These are phyloP conservation scores for Myiozetetes cayanensis DNA, from an alignment of 2,113 vertebrate species.

Conservation along the genomic window DNA sequence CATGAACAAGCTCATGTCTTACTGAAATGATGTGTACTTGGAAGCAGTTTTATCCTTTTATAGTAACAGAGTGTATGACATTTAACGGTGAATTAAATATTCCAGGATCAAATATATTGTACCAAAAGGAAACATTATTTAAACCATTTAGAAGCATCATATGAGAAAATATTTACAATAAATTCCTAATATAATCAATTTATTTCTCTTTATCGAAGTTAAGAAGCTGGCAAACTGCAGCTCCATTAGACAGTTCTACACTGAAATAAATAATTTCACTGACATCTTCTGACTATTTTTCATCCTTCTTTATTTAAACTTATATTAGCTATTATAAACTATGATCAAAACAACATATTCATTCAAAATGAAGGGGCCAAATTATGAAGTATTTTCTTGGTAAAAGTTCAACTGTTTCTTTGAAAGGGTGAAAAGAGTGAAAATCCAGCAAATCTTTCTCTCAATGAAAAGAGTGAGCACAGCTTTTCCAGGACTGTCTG, in stretches of 20 bases:
- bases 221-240: neutral
- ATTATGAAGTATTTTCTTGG: neutral
- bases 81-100: neutral
- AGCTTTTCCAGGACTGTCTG: neutral
- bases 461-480: neutral
- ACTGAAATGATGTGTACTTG: constrained; percentile 2
- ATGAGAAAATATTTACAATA: neutral
- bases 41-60: constrained; percentile 23
- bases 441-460: neutral
- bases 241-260: neutral
- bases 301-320: neutral
- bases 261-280: neutral
- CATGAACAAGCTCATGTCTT: neutral
- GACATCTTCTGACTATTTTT: neutral
- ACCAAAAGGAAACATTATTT: neutral
- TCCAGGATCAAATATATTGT: neutral
- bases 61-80: neutral
- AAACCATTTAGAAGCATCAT: neutral
- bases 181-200: neutral
- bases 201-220: neutral
- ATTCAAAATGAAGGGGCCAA: neutral
- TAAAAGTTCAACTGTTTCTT: neutral
- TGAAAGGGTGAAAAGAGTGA: neutral
- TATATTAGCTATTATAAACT: neutral
- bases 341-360: neutral